These are phyloP conservation scores for Dyspetes luteomarginatus DNA, from an alignment of 2,888 invertebrate genomes.

Conservation along the genomic window DNA sequence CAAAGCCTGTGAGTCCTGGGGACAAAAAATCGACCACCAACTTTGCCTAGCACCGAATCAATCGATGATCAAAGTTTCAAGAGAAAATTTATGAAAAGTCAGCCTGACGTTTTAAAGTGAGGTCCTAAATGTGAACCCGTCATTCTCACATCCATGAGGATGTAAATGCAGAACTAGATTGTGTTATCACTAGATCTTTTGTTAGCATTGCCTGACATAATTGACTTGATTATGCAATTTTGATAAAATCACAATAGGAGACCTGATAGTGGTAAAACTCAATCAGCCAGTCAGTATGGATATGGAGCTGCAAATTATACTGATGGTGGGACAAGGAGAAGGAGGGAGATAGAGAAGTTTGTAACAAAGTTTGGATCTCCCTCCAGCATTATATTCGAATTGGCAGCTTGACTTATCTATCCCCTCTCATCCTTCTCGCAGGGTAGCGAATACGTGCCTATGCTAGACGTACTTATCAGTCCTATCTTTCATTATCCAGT, in stretches of 20 bases:
- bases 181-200: neutral
- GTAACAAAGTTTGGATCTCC: constrained; percentile 41
- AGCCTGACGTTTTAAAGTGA: too few relatives aligned
- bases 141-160: neutral
- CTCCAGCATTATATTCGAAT: constrained; percentile 31
- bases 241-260: constrained; percentile 27
- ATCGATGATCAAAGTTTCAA: too few relatives aligned
- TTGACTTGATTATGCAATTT: constrained; percentile 13
- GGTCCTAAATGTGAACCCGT: neutral
- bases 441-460: constrained; percentile 8
- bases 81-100: too few relatives aligned
- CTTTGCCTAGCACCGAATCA: too few relatives aligned
- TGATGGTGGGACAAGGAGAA: neutral
- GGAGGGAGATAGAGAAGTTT: constrained; percentile 22
- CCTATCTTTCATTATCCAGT: constrained; percentile 30
- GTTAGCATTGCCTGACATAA: neutral
- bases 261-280: constrained; percentile 1
- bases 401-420: constrained; percentile 22
- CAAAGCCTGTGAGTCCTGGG: too few relatives aligned
- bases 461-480: constrained; percentile 4
- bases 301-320: neutral
- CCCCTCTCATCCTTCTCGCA: neutral
- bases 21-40: too few relatives aligned
- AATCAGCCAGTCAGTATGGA: constrained; percentile 14
- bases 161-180: neutral